phyloP scores from a whole-genome alignment of 2,888 invertebrate genomes.

The Hermaeophaga mercurialis region DNA sequence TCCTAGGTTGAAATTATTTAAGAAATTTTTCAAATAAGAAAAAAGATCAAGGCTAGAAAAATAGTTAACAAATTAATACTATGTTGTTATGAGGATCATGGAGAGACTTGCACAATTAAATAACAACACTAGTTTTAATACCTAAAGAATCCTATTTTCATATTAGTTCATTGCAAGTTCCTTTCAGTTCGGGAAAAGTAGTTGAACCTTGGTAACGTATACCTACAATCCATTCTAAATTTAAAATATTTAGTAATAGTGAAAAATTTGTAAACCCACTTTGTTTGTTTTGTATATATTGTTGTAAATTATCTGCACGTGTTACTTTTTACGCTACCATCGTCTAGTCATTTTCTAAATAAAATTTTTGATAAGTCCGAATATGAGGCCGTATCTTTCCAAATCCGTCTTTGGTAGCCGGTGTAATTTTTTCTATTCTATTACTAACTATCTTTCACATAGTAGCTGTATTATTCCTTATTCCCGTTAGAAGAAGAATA shows the following conservation, averaged over 20 bases:
- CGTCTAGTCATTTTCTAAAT: constrained; percentile 9
- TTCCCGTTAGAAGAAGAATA: constrained; percentile 2
- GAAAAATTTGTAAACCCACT: constrained; percentile 28
- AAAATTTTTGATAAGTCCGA: not conserved
- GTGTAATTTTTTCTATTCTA: not conserved
- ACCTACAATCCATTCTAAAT: constrained; percentile 23
- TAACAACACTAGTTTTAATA: constrained; percentile 23
- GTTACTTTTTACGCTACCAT: constrained; percentile 26
- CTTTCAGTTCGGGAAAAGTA: constrained; percentile 20
- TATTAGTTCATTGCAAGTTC: constrained; percentile 24
- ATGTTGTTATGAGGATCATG: constrained; percentile 21
- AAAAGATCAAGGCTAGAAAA: constrained; percentile 21
- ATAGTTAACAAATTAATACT: constrained; percentile 25
- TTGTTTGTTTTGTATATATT: constrained; percentile 24
- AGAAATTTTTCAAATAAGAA: constrained; percentile 3
- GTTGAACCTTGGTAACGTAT: constrained; percentile 24
- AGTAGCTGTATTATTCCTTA: constrained; percentile 7
- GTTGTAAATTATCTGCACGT: constrained; percentile 23
- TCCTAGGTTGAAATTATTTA: not conserved
- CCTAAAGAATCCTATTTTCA: constrained; percentile 16
- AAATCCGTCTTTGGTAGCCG: not conserved
- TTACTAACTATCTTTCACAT: not conserved
- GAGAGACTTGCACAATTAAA: constrained; percentile 23
- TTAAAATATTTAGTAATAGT: constrained; percentile 19
- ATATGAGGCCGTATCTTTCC: not conserved